Base-by-base conservation (phyloP, 2,797 vertebrate genomes). In the Sebastes kiyomatsui region DNA sequence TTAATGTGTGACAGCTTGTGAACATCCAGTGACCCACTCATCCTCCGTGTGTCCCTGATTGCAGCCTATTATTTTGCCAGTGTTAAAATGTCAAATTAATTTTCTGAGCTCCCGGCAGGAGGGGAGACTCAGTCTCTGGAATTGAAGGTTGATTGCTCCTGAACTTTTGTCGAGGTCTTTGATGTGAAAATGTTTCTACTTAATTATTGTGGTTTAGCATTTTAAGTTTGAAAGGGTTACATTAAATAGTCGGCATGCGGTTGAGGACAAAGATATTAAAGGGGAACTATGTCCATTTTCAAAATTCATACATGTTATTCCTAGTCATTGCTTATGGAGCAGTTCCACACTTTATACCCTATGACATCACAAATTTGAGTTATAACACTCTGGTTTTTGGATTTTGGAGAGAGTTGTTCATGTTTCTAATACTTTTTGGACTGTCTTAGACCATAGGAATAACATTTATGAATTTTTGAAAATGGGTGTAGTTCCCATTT, bases 71-170 rank as follows among this genome's bases (percentile, higher is more conserved):
- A 6, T 52, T 12, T 13, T 60, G 5, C 28, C 20, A 5, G 18
- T 46, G 18, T 10, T 10, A 52, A 71, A 86, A 78, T 2, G 67
- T 80, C 49, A 62, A 20, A 67, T 52, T 5, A 1, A 65, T 11
- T 59, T 81, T 16, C 32, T 64, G 55, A 73, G 58, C 58, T 32
- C 22, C 3, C 27, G 20, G 55, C 30, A 64, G n/a, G 35, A 68
- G 65, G n/a, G 67, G 22, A 70, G 5, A 10, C n/a, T 18, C 49
- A 7, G 10, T 46, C 14, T 68, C 20, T 32, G 12, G 12, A 20
- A 42, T 20, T 28, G 25, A 69, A 32, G 20, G 18, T 22, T 23
- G 55, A 81, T 1, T 75, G 61, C 25, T 60, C 6, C 25, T 72
- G 46, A 65, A 70, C 55, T 54, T 77, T 67, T 20, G 42, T 20